phyloP scores from a whole-genome alignment of 2,888 invertebrate species.

The Chydorus sphaericus region DNA sequence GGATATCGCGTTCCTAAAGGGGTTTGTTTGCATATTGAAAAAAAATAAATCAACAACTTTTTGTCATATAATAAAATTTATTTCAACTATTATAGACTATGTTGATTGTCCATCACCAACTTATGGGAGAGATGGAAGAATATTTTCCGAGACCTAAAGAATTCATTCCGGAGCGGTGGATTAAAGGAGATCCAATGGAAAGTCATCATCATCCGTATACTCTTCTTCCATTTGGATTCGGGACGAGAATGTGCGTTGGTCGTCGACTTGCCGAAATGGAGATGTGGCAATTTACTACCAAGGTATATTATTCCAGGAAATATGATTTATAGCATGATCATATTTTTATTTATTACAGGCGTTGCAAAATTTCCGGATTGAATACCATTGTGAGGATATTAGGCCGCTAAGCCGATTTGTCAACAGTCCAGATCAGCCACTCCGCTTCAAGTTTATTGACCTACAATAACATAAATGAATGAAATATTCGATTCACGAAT shows the following conservation, averaged over 20 bases:
- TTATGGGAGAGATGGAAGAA: constrained; percentile 48
- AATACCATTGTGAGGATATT: constrained; percentile 51
- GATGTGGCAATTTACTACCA: constrained; percentile 49
- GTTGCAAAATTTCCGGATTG: constrained; percentile 43
- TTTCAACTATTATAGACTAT: constrained; percentile 45
- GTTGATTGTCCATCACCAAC: constrained; percentile 55
- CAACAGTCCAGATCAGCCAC: constrained; percentile 41
- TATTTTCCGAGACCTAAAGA: constrained; percentile 45
- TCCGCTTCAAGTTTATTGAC: constrained; percentile 48
- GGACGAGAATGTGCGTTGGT: constrained; percentile 56
- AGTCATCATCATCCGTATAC: constrained; percentile 45
- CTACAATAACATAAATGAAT: not conserved
- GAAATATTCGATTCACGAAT: too few relatives aligned
- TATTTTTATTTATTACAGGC: constrained; percentile 33
- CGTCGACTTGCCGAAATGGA: constrained; percentile 61
- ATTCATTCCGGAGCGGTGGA: constrained; percentile 64
- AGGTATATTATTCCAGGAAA: too few relatives aligned
- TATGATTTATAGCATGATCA: too few relatives aligned
- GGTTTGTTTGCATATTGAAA: constrained; percentile 37
- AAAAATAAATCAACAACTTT: too few relatives aligned
- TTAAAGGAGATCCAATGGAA: constrained; percentile 31
- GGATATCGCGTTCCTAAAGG: constrained; percentile 63
- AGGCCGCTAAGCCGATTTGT: constrained; percentile 36
- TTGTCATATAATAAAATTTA: not conserved
- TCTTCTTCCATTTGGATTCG: constrained; percentile 58